Evolutionary conservation across 2,888 invertebrate species (phyloP).

Genomic region (Adineta ricciae): DNA sequence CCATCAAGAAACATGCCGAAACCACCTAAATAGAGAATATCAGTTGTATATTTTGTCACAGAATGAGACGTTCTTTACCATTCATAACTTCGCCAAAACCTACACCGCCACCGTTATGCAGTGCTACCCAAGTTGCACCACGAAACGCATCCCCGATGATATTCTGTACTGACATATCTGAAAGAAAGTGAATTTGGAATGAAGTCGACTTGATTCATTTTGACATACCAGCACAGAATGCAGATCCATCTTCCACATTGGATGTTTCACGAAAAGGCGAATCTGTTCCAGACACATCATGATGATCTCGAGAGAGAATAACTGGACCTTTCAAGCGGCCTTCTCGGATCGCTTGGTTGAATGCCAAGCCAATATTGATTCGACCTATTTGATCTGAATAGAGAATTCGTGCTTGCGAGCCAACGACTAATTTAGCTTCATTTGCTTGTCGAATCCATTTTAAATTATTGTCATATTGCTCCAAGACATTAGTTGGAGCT

Average conservation of each 20-base stretch:
- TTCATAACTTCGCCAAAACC: slow-evolving; percentile 60
- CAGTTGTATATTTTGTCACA: background rate
- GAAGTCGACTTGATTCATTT: too few relatives aligned
- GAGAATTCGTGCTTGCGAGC: slow-evolving; percentile 55
- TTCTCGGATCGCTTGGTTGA: slow-evolving; percentile 54
- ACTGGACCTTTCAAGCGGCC: slow-evolving; percentile 54
- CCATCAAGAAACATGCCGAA: slow-evolving; percentile 59
- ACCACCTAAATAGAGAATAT: slow-evolving; percentile 47
- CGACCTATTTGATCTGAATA: slow-evolving; percentile 57
- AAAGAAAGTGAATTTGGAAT: slow-evolving; percentile 32
- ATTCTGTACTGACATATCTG: slow-evolving; percentile 58
- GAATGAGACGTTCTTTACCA: slow-evolving; percentile 38
- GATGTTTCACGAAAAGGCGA: slow-evolving; percentile 59
- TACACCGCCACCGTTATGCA: slow-evolving; percentile 57
- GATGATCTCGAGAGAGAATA: slow-evolving; percentile 58
- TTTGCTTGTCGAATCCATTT: slow-evolving; percentile 57
- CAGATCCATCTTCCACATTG: slow-evolving; percentile 58
- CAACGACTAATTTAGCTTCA: slow-evolving; percentile 53
- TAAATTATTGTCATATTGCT: slow-evolving; percentile 57
- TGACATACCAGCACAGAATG: slow-evolving; percentile 54
- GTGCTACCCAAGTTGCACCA: slow-evolving; percentile 59
- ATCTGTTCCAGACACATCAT: slow-evolving; percentile 60
- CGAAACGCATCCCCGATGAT: slow-evolving; percentile 56
- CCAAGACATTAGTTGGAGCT: slow-evolving; percentile 51
- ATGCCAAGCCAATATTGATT: slow-evolving; percentile 53